Evolutionary conservation across 2,888 invertebrate genomes (phyloP), one percentile per base, ranked within the genome.

Genomic region (Rotaria magnacalcarata): DNA sequence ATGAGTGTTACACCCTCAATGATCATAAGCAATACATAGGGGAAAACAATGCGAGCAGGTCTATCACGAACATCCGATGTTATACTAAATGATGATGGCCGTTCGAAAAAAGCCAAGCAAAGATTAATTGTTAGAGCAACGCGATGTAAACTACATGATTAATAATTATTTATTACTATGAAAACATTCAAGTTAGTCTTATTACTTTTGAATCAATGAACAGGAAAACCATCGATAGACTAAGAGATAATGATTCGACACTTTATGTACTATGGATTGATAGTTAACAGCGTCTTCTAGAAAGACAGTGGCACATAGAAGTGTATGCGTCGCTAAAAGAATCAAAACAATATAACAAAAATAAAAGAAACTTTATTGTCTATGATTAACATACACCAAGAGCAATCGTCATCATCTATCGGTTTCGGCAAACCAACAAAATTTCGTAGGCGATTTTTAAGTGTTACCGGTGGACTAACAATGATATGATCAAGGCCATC

Each of bases 271-370:
- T 67, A 67, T 67, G 5, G 67, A 67, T 67, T 41, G 67, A 67
- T 67, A 67, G 34, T 67, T 67, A 67, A 67, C 67, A 67, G 67
- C 67, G 34, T 67, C 67, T 67, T 67, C 67, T 41, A 67, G 19
- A 2, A 67, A 67, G 16, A 67, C 34, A 67, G 41, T 67, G 1
- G 67, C 67, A 67, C 67, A 67, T 14, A 67, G 67, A 34, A 67
- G 67, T 41, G 67, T 67, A 41, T 67, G 14, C 4, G 34, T 2
- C 14, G 34, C 67, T 67, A 67, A 67, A 67, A 67, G 34, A 67
- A 34, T 34, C 14, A 34, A 67, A 67, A 67, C 16, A 67, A 16
- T 34, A 34, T 2, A 34, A 8, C 3, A 27, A 8, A 11, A n/a
- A 52, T 1, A 1, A 27, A 8, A 60, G 14, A 27, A 3, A 47